phyloP scores from a whole-genome alignment of 2,113 vertebrate species.

The Eonycteris spelaea region DNA sequence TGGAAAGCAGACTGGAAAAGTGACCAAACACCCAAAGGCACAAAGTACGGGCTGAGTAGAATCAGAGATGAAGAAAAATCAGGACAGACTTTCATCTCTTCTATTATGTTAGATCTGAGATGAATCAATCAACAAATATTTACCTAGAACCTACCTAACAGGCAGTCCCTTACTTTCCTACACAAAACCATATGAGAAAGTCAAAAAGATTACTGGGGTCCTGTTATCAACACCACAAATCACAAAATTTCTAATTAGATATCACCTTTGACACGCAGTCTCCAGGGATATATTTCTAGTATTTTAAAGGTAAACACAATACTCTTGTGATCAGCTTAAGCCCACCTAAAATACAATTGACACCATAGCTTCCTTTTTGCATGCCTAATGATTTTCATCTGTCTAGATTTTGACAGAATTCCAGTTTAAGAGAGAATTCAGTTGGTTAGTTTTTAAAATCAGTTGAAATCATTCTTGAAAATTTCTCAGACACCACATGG shows the following conservation, averaged over 20 bases:
- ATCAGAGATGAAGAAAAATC: not conserved
- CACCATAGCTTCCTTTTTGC: not conserved
- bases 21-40: not conserved
- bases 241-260: not conserved
- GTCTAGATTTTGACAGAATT: not conserved
- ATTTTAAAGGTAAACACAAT: not conserved
- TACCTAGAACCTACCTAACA: constrained; percentile 8
- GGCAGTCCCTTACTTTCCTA: not conserved
- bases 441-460: not conserved
- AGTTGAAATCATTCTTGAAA: constrained; percentile 17
- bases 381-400: not conserved
- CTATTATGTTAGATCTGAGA: not conserved
- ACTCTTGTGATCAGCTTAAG: not conserved
- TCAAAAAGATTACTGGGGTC: not conserved
- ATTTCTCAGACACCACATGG: not conserved
- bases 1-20: not conserved
- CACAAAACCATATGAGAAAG: constrained; percentile 5
- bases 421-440: not conserved
- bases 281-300: not conserved
- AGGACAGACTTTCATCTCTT: not conserved
- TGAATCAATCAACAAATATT: constrained; percentile 42
- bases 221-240: not conserved
- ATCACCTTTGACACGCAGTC: not conserved
- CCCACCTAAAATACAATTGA: not conserved
- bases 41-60: not conserved